Base-by-base conservation (phyloP, 2,113 vertebrate genomes). In the Cariama cristata region DNA sequence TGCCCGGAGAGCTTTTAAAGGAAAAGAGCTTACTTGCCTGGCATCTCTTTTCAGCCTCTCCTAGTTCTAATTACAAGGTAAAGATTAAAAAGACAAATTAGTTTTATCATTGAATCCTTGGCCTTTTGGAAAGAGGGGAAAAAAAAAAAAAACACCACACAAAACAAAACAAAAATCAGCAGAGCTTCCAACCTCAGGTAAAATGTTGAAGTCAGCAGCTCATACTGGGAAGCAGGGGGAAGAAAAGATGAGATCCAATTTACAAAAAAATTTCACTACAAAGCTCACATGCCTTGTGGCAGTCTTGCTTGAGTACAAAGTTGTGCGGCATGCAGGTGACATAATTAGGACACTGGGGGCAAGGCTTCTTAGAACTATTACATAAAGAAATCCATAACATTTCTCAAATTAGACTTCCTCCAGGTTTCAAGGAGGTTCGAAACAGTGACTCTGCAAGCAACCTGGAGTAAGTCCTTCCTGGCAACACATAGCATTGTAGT, bases 301-400 rank as follows among this genome's bases (percentile, higher is more conserved):
- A 86, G n/a, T 88, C 80, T 69, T 95, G 72, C 93, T 74, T 50
- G 76, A 97, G 97, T 94, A 98, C 94, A 97, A 98, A 98, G 98
- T 88, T 71, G 60, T 95, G 83, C 93, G 23, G 93, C 96, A 97
- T 97, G 93, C 93, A 96, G 94, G 96, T 98, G 98, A 98, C 98
- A 98, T 98, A 99, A 99, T 99, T 98, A 99, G 98, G 98, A 99
- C 98, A 98, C 95, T 83, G 83, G 97, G 98, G 96, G 97, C 96
- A 98, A 93, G 93, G 96, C 91, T 96, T 95, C 95, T 97, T 96
- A 95, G 96, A 97, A 98, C 76, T 68, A 80, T 88, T 76, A 85
- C 40, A 83, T 79, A 84, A 97, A 93, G 69, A 93, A 96, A 95
- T 88, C 60, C 45, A 64, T 74, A 67, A 68, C 42, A 86, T 24